Evolutionary conservation across 2,797 vertebrate genomes (phyloP).

Genomic region (Novumbra hubbsi): DNA sequence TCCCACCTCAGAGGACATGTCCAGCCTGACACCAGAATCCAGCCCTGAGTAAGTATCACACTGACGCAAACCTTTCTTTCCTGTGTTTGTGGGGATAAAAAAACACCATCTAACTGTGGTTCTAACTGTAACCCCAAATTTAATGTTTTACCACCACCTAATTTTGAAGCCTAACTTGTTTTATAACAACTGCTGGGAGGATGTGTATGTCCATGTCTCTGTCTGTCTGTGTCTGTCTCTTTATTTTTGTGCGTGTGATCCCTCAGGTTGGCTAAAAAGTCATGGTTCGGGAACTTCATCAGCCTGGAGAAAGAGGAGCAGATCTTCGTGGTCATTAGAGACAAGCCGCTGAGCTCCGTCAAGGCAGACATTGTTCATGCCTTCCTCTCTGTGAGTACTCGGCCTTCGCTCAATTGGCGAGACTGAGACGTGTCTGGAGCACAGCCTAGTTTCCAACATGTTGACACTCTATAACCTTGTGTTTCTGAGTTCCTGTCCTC

Average conservation of each 20-base stretch:
- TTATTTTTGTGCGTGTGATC: not conserved
- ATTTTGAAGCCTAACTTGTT: not conserved
- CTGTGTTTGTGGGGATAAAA: too few species aligned
- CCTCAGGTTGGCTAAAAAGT: slow-evolving; percentile 87
- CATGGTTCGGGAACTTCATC: slow-evolving; percentile 95
- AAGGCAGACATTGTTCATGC: slow-evolving; percentile 94
- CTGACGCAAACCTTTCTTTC: not conserved
- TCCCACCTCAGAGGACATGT: slow-evolving; percentile 92
- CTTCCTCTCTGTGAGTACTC: slow-evolving; percentile 86
- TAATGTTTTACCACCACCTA: not conserved
- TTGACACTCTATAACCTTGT: not conserved
- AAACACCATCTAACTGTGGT: too few species aligned
- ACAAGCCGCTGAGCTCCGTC: slow-evolving; percentile 92
- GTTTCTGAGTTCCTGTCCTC: not conserved
- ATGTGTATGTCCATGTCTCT: not conserved
- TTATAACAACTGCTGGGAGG: too few species aligned
- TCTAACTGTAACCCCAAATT: not conserved
- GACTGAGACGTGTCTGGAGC: not conserved
- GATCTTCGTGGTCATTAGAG: slow-evolving; percentile 91
- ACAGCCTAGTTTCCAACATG: not conserved
- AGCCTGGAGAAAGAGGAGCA: slow-evolving; percentile 93
- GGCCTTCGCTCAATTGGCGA: slow-evolving; percentile 11
- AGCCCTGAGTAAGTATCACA: slow-evolving; percentile 87
- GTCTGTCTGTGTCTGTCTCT: slow-evolving; percentile 8
- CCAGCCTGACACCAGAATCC: slow-evolving; percentile 91